phyloP scores from a whole-genome alignment of 2,113 vertebrate species.

The Gnathonemus echidnorhynchus region DNA sequence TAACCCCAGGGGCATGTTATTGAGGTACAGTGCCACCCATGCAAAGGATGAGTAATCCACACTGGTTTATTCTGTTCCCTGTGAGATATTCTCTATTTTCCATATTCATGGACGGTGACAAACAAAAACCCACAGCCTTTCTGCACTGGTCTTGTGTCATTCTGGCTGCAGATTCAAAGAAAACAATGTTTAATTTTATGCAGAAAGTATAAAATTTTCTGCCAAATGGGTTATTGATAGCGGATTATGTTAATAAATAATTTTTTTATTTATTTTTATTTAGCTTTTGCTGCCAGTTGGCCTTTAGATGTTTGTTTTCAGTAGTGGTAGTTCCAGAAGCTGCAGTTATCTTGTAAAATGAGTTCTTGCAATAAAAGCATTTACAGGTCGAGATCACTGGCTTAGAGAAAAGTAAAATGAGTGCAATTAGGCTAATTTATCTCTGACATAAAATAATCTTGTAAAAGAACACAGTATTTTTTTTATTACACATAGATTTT shows the following conservation, averaged over 20 bases:
- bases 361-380: background rate
- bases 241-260: constrained; percentile 9
- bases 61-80: background rate
- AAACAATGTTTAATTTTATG: background rate
- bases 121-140: background rate
- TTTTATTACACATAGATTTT: constrained; percentile 23
- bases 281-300: constrained; percentile 24
- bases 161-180: background rate
- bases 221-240: background rate
- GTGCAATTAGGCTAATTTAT: background rate
- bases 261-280: constrained; percentile 28
- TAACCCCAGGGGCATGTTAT: background rate
- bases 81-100: background rate
- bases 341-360: constrained; percentile 14
- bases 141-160: background rate
- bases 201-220: background rate
- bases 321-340: constrained; percentile 24
- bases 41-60: background rate
- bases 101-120: background rate
- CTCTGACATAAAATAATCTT: background rate
- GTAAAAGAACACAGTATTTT: constrained; percentile 3
- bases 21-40: background rate
- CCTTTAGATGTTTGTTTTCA: constrained; percentile 27
- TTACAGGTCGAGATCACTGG: background rate
- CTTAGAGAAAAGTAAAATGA: background rate